A percentile compares a stretch with the other conserved stretches of the same genome.
phyloP scores from a whole-genome alignment of 2,888 invertebrate genomes.

The Corythucha ciliata region DNA sequence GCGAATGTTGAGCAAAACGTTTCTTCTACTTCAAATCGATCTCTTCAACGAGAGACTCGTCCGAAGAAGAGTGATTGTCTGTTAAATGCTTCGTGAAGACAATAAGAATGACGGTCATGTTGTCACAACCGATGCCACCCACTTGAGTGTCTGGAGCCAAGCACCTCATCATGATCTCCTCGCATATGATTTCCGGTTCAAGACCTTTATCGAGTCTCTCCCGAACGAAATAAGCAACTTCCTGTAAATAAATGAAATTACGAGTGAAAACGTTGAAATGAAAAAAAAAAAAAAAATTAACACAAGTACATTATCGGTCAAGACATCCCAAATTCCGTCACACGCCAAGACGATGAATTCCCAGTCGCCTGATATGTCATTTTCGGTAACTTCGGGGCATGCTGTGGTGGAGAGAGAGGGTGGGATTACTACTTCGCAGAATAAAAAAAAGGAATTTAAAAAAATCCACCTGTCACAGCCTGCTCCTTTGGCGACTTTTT shows the following conservation, averaged over 20 bases:
- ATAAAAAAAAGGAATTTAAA: slow-evolving; percentile 7
- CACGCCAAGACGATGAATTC: slow-evolving; percentile 95
- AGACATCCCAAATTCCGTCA: slow-evolving; percentile 99
- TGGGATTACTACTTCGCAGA: neutral
- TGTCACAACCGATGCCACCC: slow-evolving; percentile 95
- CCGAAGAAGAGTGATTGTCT: too few relatives aligned
- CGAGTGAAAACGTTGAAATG: too few relatives aligned
- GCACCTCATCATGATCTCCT: slow-evolving; percentile 88
- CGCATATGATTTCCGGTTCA: slow-evolving; percentile 92
- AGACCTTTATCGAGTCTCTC: slow-evolving; percentile 67
- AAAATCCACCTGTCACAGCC: slow-evolving; percentile 78
- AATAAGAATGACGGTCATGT: slow-evolving; percentile 93
- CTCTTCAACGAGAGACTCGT: too few relatives aligned
- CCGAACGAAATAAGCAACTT: slow-evolving; percentile 85
- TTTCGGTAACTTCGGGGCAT: slow-evolving; percentile 80
- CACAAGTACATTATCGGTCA: slow-evolving; percentile 65
- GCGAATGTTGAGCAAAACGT: too few relatives aligned
- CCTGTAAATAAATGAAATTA: too few relatives aligned
- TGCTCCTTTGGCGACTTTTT: slow-evolving; percentile 82
- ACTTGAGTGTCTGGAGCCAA: slow-evolving; percentile 95
- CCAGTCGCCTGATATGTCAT: slow-evolving; percentile 75
- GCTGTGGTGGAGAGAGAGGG: slow-evolving; percentile 50
- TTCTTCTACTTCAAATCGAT: too few relatives aligned
- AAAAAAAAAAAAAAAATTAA: neutral
- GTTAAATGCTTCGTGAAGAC: slow-evolving; percentile 64